Conservation (phyloP, 2,888 invertebrate species). For the Ochropleura plecta region DNA sequence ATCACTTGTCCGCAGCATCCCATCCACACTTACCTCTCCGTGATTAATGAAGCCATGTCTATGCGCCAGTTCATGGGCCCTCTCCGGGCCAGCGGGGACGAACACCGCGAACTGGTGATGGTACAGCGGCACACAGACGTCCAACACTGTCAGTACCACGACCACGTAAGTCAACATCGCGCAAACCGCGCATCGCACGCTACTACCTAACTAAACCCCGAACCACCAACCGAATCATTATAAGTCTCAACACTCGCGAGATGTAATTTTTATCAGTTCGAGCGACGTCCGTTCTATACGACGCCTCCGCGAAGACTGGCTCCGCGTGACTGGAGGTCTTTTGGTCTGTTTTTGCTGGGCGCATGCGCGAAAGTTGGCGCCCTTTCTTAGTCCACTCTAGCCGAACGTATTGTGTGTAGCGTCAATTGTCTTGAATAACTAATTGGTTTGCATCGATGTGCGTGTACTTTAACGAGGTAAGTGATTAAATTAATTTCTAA, state of each 20-base stretch:
- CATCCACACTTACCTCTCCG: slow-evolving; percentile 83
- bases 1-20: slow-evolving; percentile 59
- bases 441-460: slow-evolving; percentile 77
- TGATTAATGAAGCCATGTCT: slow-evolving; percentile 88
- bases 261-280: slow-evolving; percentile 61
- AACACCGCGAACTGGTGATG: slow-evolving; percentile 82
- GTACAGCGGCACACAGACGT: slow-evolving; percentile 86
- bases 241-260: slow-evolving; percentile 71
- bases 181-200: slow-evolving; percentile 86
- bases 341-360: slow-evolving; percentile 67
- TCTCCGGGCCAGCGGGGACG: slow-evolving; percentile 78
- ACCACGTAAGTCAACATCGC: slow-evolving; percentile 85
- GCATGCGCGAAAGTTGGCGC: slow-evolving; percentile 87
- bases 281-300: slow-evolving; percentile 71
- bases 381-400: slow-evolving; percentile 85
- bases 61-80: slow-evolving; percentile 84
- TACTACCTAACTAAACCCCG: slow-evolving; percentile 73
- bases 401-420: slow-evolving; percentile 83
- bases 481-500: slow-evolving; percentile 38
- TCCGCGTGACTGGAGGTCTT: slow-evolving; percentile 78
- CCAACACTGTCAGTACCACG: slow-evolving; percentile 85
- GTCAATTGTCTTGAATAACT: slow-evolving; percentile 88
- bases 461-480: slow-evolving; percentile 40
- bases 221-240: slow-evolving; percentile 64
- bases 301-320: slow-evolving; percentile 81